Base-by-base conservation (phyloP, 2,888 invertebrate genomes). In the Agelastica alni region DNA sequence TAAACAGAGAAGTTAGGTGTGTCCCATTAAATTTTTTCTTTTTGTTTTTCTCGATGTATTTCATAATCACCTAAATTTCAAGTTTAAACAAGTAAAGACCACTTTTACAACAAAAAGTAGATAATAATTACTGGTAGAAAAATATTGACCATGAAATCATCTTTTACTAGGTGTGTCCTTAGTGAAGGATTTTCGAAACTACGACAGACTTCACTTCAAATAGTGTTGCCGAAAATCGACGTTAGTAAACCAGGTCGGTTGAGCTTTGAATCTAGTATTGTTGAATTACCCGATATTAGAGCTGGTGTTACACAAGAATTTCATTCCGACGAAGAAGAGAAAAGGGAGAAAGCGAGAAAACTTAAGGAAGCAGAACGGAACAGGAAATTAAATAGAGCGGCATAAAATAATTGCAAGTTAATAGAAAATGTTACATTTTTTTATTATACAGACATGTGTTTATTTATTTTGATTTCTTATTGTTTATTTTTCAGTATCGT, bases 281-380 rank as follows among this genome's bases (percentile, higher is more conserved):
- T 34, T 16, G 55, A 55, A 22, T 26, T 55, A 14, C 55, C 55
- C n/a, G 41, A 39, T 1, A 46, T 51, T n/a, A 37, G 46, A 28
- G n/a, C 41, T 4, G 5, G 20, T 5, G 42, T 51, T 1, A 51
- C 30, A 14, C 44, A 31, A 14, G 45, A 44, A n/a, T 41, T 26
- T 12, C 31, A 26, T n/a, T 37, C 49, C 14, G 49, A 44, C 10
- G 39, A 31, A n/a, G 14, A 7, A 10, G 28, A 39, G 5, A 12
- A 51, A 47, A 20, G 41, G 43, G n/a, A 42, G n/a, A 31, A 53
- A 47, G 7, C n/a, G 18, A 39, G 16, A 12, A 45, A 41, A 10
- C 34, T 43, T 16, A 47, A 17, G 7, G 30, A 42, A 2, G 36
- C 26, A 18, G 46, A 36, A 9, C 16, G 36, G 10, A 31, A 13